Conservation (phyloP, 2,888 invertebrate species). For the Lymantria monacha region DNA sequence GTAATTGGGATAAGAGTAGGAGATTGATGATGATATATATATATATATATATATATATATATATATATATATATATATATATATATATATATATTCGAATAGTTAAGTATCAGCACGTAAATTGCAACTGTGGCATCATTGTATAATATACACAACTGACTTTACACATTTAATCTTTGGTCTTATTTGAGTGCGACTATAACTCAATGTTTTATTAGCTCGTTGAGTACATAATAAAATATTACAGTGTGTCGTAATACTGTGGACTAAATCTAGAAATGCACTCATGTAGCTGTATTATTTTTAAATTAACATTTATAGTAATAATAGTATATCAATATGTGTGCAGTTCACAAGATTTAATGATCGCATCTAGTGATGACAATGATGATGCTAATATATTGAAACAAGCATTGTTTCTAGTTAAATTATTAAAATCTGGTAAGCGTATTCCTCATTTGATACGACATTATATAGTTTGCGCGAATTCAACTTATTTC, state of each 20-base stretch:
- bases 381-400: constrained; percentile 35
- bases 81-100: too few relatives aligned
- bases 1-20: too few relatives aligned
- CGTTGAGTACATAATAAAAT: neutral
- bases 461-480: neutral
- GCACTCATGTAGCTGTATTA: neutral
- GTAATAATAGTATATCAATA: neutral
- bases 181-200: neutral
- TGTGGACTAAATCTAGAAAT: neutral
- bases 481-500: too few relatives aligned
- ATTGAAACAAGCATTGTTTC: constrained; percentile 45
- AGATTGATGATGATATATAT: too few relatives aligned
- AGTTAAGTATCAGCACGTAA: too few relatives aligned
- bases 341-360: neutral
- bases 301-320: constrained; percentile 1
- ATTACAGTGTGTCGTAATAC: neutral
- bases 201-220: neutral
- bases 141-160: too few relatives aligned
- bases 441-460: constrained; percentile 28
- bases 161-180: too few relatives aligned
- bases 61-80: too few relatives aligned
- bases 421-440: constrained; percentile 49
- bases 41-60: too few relatives aligned
- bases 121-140: too few relatives aligned
- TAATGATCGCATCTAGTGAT: neutral